Conservation (phyloP, 2,113 vertebrate species). For the Corythaixoides concolor region DNA sequence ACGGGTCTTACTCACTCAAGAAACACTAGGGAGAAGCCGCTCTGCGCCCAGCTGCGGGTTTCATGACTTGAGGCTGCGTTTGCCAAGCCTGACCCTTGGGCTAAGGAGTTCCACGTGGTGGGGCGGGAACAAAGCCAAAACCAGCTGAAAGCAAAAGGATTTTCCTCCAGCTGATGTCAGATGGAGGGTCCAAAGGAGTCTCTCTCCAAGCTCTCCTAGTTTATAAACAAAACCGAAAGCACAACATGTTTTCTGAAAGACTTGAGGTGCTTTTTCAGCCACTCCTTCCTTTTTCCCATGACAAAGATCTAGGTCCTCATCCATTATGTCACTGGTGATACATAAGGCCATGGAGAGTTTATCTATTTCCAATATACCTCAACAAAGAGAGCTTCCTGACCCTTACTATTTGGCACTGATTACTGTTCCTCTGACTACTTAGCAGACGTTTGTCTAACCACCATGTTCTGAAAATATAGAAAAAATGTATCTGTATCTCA, state of each 20-base stretch:
- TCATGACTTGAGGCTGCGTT: accelerated
- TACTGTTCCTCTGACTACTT: not conserved
- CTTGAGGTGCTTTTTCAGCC: not conserved
- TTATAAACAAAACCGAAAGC: not conserved
- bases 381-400: not conserved
- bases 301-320: not conserved
- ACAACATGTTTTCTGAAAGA: not conserved
- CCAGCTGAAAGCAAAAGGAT: not conserved
- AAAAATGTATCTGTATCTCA: not conserved
- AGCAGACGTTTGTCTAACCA: not conserved
- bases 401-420: not conserved
- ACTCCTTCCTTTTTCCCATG: no score
- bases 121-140: not conserved
- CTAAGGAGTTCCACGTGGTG: not conserved
- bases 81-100: not conserved
- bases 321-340: not conserved
- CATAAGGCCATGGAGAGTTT: not conserved
- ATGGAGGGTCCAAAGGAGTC: not conserved
- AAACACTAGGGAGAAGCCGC: not conserved
- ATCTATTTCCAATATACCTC: not conserved
- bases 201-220: not conserved
- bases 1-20: not conserved
- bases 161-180: not conserved
- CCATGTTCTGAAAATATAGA: not conserved
- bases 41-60: not conserved